Conservation (phyloP, 2,113 vertebrate species). For the Salvelinus namaycush region DNA sequence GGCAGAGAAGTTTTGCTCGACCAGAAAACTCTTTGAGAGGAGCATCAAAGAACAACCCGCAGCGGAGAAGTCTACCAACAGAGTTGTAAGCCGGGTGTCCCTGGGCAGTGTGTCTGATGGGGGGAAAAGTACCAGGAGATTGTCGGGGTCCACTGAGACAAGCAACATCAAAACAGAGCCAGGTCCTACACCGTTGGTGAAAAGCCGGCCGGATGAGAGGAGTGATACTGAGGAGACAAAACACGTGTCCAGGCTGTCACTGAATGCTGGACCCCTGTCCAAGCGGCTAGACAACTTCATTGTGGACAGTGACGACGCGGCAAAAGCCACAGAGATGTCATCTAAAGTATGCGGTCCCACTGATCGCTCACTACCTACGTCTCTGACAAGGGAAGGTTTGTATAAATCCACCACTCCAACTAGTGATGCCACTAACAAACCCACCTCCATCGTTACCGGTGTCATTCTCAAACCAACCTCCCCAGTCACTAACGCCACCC, state of each 20-base stretch:
- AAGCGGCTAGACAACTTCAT: slow-evolving; percentile 84
- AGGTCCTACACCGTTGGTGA: slow-evolving; percentile 27
- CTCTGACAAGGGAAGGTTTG: slow-evolving; percentile 49
- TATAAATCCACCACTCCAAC: slow-evolving; percentile 50
- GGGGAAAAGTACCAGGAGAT: slow-evolving; percentile 59
- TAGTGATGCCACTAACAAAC: slow-evolving; percentile 23
- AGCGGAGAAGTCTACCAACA: slow-evolving; percentile 76
- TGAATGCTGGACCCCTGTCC: slow-evolving; percentile 88
- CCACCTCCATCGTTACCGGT: slow-evolving; percentile 30
- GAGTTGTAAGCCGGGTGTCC: slow-evolving; percentile 68
- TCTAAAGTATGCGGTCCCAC: slow-evolving; percentile 46
- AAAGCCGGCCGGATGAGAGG: slow-evolving; percentile 61
- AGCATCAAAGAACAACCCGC: slow-evolving; percentile 79
- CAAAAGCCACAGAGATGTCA: slow-evolving; percentile 57
- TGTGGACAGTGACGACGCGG: slow-evolving; percentile 78
- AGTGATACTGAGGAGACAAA: slow-evolving; percentile 59
- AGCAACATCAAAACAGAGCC: slow-evolving; percentile 60
- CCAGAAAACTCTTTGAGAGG: slow-evolving; percentile 89
- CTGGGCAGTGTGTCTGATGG: slow-evolving; percentile 73
- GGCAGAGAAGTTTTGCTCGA: slow-evolving; percentile 90
- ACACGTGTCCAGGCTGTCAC: slow-evolving; percentile 55
- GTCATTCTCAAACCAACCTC: slow-evolving; percentile 45
- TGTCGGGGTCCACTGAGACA: slow-evolving; percentile 61
- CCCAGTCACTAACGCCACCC: slow-evolving; percentile 32
- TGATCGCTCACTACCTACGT: slow-evolving; percentile 50